phyloP scores from a whole-genome alignment of 2,797 vertebrate species.

The Naso thynnoides region DNA sequence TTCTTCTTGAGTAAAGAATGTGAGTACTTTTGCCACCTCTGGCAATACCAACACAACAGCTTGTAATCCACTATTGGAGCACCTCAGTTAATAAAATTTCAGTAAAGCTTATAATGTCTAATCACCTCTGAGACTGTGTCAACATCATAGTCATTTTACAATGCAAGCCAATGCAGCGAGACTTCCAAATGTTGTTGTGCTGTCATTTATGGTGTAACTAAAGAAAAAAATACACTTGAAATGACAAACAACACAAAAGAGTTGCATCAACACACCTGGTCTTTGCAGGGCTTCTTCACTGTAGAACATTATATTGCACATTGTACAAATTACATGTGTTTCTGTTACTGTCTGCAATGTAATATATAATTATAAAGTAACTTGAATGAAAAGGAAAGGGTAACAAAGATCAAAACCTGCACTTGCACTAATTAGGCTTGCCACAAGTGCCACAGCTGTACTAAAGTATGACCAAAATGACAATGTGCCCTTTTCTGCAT shows the following conservation, averaged over 20 bases:
- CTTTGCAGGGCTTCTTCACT: background rate
- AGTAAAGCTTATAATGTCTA: background rate
- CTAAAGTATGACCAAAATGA: background rate
- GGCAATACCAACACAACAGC: no score
- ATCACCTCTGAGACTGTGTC: background rate
- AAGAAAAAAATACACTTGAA: background rate
- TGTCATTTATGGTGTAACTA: background rate
- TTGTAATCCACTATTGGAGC: background rate
- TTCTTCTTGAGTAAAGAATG: no score
- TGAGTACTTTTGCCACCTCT: no score
- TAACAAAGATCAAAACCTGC: background rate
- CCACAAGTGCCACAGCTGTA: background rate
- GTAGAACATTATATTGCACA: no score
- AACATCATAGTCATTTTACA: background rate
- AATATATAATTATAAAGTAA: no score
- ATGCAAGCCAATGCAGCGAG: background rate
- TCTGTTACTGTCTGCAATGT: background rate
- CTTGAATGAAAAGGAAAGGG: background rate
- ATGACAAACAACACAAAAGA: background rate
- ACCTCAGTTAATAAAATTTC: background rate
- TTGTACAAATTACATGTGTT: background rate
- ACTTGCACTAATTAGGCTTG: background rate
- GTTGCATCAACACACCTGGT: background rate
- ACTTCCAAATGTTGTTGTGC: background rate
- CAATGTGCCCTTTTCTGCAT: background rate